These are phyloP conservation scores for Dicycla oo DNA, from an alignment of 2,888 invertebrate species.

Conservation along the genomic window DNA sequence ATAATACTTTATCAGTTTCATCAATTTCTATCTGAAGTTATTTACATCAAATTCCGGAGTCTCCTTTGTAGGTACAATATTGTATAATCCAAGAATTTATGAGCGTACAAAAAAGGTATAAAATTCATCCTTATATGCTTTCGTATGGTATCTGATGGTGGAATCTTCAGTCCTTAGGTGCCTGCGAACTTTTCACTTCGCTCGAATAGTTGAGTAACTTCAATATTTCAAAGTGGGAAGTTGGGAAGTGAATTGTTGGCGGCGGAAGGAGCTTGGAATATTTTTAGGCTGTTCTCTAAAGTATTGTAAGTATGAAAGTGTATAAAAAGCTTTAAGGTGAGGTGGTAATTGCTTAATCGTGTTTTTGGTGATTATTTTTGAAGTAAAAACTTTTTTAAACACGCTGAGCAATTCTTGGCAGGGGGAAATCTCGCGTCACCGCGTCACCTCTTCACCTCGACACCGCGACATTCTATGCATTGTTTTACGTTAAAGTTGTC, in stretches of 20 bases:
- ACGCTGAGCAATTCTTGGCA: no score
- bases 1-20: conserved; percentile 50
- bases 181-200: conserved; percentile 71
- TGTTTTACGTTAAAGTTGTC: no score
- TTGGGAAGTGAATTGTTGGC: conserved; percentile 64
- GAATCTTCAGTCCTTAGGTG: conserved; percentile 62
- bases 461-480: no score
- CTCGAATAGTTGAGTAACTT: conserved; percentile 70
- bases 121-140: conserved; percentile 53
- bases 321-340: conserved; percentile 24
- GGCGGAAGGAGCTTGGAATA: conserved; percentile 38
- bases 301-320: conserved; percentile 32
- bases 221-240: conserved; percentile 70
- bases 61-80: conserved; percentile 55
- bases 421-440: no score
- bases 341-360: conserved; percentile 35
- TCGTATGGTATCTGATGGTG: conserved; percentile 51
- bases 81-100: conserved; percentile 61
- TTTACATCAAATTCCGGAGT: conserved; percentile 52
- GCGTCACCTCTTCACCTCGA: no score
- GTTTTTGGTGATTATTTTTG: conserved; percentile 24
- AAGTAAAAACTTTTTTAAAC: no score
- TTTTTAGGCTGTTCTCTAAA: conserved; percentile 47
- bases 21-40: conserved; percentile 47
- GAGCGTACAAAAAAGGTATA: conserved; percentile 56